Conservation (phyloP, 2,888 invertebrate genomes). For the Myopa tessellatipennis region DNA sequence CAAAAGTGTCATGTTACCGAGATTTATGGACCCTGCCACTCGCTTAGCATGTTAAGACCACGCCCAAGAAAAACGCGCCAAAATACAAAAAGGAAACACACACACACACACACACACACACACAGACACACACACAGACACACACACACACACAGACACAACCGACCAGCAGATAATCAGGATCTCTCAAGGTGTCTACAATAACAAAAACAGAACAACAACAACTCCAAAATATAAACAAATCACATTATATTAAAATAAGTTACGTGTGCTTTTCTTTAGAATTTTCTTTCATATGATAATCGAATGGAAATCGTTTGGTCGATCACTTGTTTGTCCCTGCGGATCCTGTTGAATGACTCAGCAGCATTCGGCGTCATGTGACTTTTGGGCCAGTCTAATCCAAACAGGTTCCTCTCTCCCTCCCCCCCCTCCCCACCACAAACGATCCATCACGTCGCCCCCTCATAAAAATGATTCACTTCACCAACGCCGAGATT, state of each 20-base stretch:
- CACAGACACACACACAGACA: constrained; percentile 38
- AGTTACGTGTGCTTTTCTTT: not conserved
- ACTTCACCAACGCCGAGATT: constrained; percentile 20
- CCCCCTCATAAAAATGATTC: constrained; percentile 27
- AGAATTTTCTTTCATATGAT: no score
- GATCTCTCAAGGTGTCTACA: not conserved
- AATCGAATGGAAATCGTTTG: no score
- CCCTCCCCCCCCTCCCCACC: no score
- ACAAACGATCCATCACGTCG: not conserved
- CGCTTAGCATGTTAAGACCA: constrained; percentile 35
- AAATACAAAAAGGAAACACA: constrained; percentile 32
- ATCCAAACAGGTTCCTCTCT: not conserved
- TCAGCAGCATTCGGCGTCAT: not conserved
- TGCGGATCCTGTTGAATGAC: not conserved
- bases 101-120: constrained; percentile 37
- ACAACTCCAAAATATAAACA: not conserved
- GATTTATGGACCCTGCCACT: constrained; percentile 62
- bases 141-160: constrained; percentile 37
- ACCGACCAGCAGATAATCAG: not conserved
- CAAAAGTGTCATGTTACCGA: constrained; percentile 68
- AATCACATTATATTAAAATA: not conserved
- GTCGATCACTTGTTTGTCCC: no score
- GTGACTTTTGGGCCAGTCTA: not conserved
- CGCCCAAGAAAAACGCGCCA: constrained; percentile 35
- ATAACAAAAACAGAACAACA: not conserved